phyloP scores from a whole-genome alignment of 2,888 invertebrate species.

The Caenorhabditis sp. region DNA sequence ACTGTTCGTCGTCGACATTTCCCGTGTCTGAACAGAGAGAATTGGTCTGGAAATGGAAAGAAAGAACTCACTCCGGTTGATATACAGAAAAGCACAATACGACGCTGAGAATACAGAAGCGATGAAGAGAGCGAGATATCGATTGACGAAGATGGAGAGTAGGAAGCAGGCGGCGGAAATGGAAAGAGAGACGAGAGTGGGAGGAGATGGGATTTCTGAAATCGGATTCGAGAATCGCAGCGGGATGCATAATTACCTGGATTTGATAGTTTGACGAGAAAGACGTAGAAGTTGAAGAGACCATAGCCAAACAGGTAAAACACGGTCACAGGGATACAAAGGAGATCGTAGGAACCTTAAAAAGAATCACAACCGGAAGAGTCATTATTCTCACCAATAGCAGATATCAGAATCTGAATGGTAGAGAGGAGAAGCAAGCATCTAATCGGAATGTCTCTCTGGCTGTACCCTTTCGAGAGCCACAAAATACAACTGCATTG shows the following conservation, averaged over 20 bases:
- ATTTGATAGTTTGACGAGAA: slow-evolving; percentile 26
- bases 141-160: slow-evolving; percentile 35
- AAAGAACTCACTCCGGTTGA: slow-evolving; percentile 14
- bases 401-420: slow-evolving; percentile 31
- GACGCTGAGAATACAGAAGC: slow-evolving; percentile 22
- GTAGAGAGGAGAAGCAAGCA: slow-evolving; percentile 39
- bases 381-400: slow-evolving; percentile 19
- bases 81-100: slow-evolving; percentile 36
- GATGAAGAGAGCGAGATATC: slow-evolving; percentile 31
- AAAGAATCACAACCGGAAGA: background rate
- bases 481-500: slow-evolving; percentile 33
- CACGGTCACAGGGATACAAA: slow-evolving; percentile 49
- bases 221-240: background rate
- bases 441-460: slow-evolving; percentile 44
- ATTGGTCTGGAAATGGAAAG: background rate
- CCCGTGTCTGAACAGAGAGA: slow-evolving; percentile 8
- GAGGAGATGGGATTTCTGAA: slow-evolving; percentile 46
- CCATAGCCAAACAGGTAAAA: slow-evolving; percentile 49
- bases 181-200: slow-evolving; percentile 29
- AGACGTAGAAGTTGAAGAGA: slow-evolving; percentile 55
- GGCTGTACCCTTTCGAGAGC: slow-evolving; percentile 33
- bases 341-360: slow-evolving; percentile 54
- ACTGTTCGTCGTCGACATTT: slow-evolving; percentile 22
- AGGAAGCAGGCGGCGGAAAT: slow-evolving; percentile 29
- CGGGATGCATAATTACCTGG: no score